Evolutionary conservation across 2,888 invertebrate species (phyloP), one percentile per base, ranked within the genome.

Genomic region (Caenorhabditis wallacei): DNA sequence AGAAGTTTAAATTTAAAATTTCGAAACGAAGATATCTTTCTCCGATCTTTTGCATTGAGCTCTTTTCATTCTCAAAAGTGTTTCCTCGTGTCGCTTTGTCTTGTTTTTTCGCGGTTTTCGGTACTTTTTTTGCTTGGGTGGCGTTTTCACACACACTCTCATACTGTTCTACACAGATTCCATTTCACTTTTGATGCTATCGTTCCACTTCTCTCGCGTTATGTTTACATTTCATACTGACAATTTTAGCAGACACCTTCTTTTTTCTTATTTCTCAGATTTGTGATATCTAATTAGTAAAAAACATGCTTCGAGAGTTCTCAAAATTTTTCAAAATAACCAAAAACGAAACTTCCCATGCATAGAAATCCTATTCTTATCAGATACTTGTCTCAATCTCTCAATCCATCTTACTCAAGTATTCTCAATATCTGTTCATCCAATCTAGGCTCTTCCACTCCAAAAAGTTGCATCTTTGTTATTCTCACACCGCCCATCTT

Each of bases 191-290:
- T 78, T 69, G 78, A 69, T 68, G 59, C 68, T 68, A 68, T 76
- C 76, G 76, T 76, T 76, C 76, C 76, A 76, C 76, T 78, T 69
- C 78, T 69, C 61, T 61, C 75, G 46, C 68, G 30, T 70, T 51
- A 69, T 78, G 78, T 69, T 78, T 78, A 78, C 78, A 78, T 78
- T 76, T 76, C 75, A 26, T 66, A 76, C 75, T 76, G 61, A 69
- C 61, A 78, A 78, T 63, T 78, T 54, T 35, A 69, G 59, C 51
- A 76, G 63, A 78, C 43, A 61, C 76, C 76, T 68, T 40, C n/a
- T 53, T 16, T 69, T 26, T 30, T 43, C 18, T 37, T 18, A 40
- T 54, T 68, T 68, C 48, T 26, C 26, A 57, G 57, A 18, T 10
- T 2, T 48, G 46, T 48, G 18, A 48, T 18, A 48, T 48, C 18